Percentiles rank a stretch among this genome's conserved stretches.
Evolutionary conservation across 2,888 invertebrate species (phyloP).

Genomic region (Campoplex capitator): DNA sequence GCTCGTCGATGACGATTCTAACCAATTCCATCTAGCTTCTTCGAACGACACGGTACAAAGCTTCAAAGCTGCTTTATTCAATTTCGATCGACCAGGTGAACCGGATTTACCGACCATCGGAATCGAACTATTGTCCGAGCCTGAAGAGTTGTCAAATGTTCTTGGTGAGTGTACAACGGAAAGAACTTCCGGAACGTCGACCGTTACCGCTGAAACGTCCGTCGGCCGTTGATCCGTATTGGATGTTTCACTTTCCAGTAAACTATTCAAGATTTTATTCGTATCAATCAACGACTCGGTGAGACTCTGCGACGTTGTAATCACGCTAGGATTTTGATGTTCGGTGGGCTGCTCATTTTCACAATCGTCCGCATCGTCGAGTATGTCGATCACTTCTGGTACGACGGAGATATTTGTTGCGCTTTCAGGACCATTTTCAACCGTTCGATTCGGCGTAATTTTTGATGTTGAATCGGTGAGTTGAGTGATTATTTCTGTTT

Average conservation of each 20-base stretch:
- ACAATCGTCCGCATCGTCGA: slow-evolving; percentile 37
- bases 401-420: background rate
- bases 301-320: background rate
- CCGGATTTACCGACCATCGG: background rate
- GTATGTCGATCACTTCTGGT: slow-evolving; percentile 58
- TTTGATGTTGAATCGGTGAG: background rate
- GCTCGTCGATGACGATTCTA: background rate
- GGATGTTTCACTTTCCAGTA: background rate
- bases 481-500: too few species aligned
- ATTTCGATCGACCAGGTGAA: background rate
- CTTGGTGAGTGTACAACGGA: background rate
- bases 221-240: background rate
- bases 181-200: background rate
- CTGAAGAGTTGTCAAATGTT: background rate
- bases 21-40: slow-evolving; percentile 35
- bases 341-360: background rate
- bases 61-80: background rate
- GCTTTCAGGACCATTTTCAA: background rate
- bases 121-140: slow-evolving; percentile 10
- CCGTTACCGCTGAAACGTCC: background rate
- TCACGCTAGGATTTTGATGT: background rate
- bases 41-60: slow-evolving; percentile 49
- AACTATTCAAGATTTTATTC: background rate
- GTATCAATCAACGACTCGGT: background rate
- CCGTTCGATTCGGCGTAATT: background rate